Percentiles rank a stretch among this genome's conserved stretches.
phyloP scores from a whole-genome alignment of 2,888 invertebrate species.

The Lithophane ornitopus region DNA sequence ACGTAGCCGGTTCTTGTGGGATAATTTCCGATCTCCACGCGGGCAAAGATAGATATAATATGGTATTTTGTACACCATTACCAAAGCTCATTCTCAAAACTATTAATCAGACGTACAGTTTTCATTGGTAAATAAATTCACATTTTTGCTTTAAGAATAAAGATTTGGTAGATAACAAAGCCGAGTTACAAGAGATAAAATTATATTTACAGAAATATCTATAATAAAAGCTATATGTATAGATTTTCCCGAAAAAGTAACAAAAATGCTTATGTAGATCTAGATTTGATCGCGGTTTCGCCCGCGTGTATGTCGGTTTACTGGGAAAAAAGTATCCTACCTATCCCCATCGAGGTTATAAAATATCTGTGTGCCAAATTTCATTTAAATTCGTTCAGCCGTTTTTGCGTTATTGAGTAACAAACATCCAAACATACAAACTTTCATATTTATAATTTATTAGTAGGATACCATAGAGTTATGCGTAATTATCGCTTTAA shows the following conservation, averaged over 20 bases:
- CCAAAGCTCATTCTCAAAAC: too few relatives aligned
- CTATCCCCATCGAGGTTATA: not conserved
- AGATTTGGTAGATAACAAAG: not conserved
- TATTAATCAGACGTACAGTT: not conserved
- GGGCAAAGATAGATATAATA: not conserved
- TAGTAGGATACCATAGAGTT: not conserved
- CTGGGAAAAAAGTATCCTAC: not conserved
- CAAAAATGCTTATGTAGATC: not conserved
- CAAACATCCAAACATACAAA: not conserved
- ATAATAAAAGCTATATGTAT: too few relatives aligned
- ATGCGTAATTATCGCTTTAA: slow-evolving; percentile 8
- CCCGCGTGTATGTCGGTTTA: not conserved
- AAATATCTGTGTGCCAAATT: not conserved
- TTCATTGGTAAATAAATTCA: not conserved
- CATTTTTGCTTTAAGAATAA: not conserved
- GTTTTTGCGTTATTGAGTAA: not conserved
- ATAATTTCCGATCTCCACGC: not conserved
- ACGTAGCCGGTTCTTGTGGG: not conserved
- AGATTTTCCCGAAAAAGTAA: not conserved
- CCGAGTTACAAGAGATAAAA: not conserved
- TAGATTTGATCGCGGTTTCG: not conserved
- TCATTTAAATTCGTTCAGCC: not conserved
- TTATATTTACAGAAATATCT: not conserved
- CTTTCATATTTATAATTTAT: not conserved
- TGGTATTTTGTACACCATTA: too few relatives aligned